Evolutionary conservation across 2,888 invertebrate genomes (phyloP), one percentile per base, ranked within the genome.

Genomic region (Folsomia manolachei): DNA sequence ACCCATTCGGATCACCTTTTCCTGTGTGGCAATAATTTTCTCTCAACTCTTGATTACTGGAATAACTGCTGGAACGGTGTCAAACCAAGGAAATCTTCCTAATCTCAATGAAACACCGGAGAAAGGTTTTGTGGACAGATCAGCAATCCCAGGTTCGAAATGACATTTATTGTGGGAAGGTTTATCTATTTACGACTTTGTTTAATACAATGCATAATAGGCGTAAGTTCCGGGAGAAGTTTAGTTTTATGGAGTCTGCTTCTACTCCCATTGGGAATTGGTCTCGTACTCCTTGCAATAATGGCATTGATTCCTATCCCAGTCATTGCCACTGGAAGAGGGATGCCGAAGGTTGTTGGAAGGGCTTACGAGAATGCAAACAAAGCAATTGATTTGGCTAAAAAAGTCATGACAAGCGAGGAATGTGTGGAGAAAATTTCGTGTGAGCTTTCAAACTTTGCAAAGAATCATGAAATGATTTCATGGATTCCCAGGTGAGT

Each of bases 381-480:
- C 21, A 2, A 21, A 7, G 65, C 52, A 7, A n/a, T 67, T 23
- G 39, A 70, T 52, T n/a, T 76, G 27, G 72, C 72, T 1, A 69
- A 66, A 27, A 61, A 69, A 25, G 72, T 74, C 25, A 27, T 76
- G 25, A 63, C 71, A 1, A 39, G 74, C 62, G 76, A 76, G 7
- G 73, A 73, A 24, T 76, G 76, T 19, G 52, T 74, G 1, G 76
- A 76, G 52, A 72, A 74, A 11, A 51, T 76, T 14, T 70, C 76
- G 0, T 76, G 76, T 39, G 76, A 74, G 60, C 60, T 76, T 19
- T 72, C 76, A n/a, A 71, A 61, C 23, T 64, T 69, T 24, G 62
- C 74, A 0, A 72, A 56, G 39, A 60, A 74, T 21, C 61, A 66
- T 24, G 71, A 72, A 18, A 52, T 53, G 21, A 69, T 69, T 1